These are phyloP conservation scores for Leptogaster cylindrica DNA, from an alignment of 2,888 invertebrate genomes.

Conservation along the genomic window DNA sequence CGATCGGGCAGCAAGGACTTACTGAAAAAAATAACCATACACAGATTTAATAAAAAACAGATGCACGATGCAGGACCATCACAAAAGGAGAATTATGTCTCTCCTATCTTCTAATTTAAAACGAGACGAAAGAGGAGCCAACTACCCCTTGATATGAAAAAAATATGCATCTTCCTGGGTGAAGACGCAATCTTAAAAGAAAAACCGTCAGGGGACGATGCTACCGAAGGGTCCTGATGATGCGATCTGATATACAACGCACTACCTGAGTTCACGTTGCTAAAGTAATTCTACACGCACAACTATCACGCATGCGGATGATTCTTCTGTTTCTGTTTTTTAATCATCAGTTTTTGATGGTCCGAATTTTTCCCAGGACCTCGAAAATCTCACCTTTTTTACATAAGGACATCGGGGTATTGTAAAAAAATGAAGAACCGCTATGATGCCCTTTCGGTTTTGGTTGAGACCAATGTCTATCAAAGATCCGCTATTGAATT, in stretches of 20 bases:
- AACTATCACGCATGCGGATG: conserved; percentile 23
- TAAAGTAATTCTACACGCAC: conserved; percentile 1
- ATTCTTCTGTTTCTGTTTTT: conserved; percentile 24
- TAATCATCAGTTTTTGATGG: conserved; percentile 6
- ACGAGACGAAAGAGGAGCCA: neutral
- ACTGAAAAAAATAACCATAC: conserved; percentile 3
- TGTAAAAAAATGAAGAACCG: conserved; percentile 29
- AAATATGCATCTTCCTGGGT: conserved; percentile 38
- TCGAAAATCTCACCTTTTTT: neutral
- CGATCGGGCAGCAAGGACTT: neutral
- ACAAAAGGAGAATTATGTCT: conserved; percentile 29
- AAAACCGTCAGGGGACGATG: conserved; percentile 21
- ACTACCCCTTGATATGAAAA: conserved; percentile 31
- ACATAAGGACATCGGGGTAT: neutral
- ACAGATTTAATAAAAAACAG: conserved; percentile 32
- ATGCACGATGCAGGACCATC: conserved; percentile 9
- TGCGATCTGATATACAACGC: conserved; percentile 18
- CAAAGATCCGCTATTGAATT: conserved; percentile 31
- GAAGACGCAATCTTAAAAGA: conserved; percentile 11
- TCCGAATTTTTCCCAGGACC: conserved; percentile 29
- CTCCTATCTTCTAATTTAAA: conserved; percentile 36
- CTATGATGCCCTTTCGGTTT: conserved; percentile 31
- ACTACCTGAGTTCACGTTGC: conserved; percentile 12
- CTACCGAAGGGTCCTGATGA: conserved; percentile 26
- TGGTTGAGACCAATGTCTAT: conserved; percentile 8